Evolutionary conservation across 2,797 vertebrate species (phyloP).

Genomic region (Champsocephalus gunnari): DNA sequence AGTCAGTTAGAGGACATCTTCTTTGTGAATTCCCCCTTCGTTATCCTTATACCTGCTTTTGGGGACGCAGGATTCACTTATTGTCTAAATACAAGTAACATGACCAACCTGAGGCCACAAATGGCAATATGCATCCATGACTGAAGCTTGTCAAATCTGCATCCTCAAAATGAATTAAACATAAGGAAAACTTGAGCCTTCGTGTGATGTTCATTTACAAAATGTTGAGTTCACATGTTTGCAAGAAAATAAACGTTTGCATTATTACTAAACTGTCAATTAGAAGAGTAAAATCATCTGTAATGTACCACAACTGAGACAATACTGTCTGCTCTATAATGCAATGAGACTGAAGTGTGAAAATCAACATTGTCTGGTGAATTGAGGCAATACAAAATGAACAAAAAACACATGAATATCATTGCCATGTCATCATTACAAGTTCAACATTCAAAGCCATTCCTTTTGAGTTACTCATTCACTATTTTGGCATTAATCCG

Average conservation of each 20-base stretch:
- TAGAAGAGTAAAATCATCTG: not conserved
- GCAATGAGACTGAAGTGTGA: not conserved
- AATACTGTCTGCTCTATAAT: not conserved
- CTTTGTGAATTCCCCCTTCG: not conserved
- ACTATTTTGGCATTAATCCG: not conserved
- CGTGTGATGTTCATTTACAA: not conserved
- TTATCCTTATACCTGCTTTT: not conserved
- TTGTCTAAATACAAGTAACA: slow-evolving; percentile 19
- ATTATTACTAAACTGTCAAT: not conserved
- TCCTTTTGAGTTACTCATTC: not conserved
- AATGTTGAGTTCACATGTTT: not conserved
- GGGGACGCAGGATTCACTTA: not conserved
- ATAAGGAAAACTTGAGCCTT: not conserved
- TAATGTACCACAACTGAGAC: slow-evolving; percentile 1
- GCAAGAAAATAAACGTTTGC: not conserved
- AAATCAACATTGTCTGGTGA: slow-evolving; percentile 11
- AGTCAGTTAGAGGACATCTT: not conserved
- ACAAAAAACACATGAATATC: not conserved
- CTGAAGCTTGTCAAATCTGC: no score
- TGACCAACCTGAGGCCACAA: slow-evolving; percentile 10
- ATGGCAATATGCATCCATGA: slow-evolving; percentile 9
- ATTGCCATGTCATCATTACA: not conserved
- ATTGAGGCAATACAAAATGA: not conserved
- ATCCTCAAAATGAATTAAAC: not conserved
- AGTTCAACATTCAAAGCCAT: slow-evolving; percentile 8